These are phyloP conservation scores for Miichthys miiuy DNA, from an alignment of 2,797 vertebrate species.

Conservation along the genomic window DNA sequence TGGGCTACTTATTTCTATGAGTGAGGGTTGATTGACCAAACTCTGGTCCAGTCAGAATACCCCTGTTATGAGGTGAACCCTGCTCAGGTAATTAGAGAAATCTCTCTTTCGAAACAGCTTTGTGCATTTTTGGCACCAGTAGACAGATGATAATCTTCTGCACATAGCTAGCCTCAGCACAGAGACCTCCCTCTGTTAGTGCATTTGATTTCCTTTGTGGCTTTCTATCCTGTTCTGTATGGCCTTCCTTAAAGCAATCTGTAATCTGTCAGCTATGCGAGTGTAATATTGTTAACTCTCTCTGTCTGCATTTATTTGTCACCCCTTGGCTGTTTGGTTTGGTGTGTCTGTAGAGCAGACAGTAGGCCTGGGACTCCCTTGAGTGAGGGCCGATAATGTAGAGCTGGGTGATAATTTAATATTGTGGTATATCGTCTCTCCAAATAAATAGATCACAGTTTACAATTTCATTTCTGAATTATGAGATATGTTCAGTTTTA, in stretches of 20 bases:
- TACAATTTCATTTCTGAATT: not conserved
- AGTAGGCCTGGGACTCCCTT: constrained; percentile 21
- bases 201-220: constrained; percentile 72
- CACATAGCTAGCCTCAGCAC: constrained; percentile 51
- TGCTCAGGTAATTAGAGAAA: constrained; percentile 71
- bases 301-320: constrained; percentile 45
- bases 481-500: not conserved
- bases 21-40: constrained; percentile 45
- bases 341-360: constrained; percentile 32
- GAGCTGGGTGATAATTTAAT: constrained; percentile 27
- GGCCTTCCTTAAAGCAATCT: constrained; percentile 56
- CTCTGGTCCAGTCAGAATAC: constrained; percentile 57
- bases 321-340: constrained; percentile 43
- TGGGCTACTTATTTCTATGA: constrained; percentile 32
- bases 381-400: constrained; percentile 29
- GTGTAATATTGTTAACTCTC: constrained; percentile 54
- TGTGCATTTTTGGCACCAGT: constrained; percentile 74
- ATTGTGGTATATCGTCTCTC: constrained; percentile 1
- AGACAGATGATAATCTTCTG: constrained; percentile 73
- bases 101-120: constrained; percentile 69
- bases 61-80: constrained; percentile 58
- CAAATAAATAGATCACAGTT: constrained; percentile 13
- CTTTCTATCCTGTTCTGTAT: constrained; percentile 57
- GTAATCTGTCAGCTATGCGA: constrained; percentile 66
- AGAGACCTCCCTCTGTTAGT: constrained; percentile 61